phyloP scores from a whole-genome alignment of 2,797 vertebrate species.

The Picus viridis region DNA sequence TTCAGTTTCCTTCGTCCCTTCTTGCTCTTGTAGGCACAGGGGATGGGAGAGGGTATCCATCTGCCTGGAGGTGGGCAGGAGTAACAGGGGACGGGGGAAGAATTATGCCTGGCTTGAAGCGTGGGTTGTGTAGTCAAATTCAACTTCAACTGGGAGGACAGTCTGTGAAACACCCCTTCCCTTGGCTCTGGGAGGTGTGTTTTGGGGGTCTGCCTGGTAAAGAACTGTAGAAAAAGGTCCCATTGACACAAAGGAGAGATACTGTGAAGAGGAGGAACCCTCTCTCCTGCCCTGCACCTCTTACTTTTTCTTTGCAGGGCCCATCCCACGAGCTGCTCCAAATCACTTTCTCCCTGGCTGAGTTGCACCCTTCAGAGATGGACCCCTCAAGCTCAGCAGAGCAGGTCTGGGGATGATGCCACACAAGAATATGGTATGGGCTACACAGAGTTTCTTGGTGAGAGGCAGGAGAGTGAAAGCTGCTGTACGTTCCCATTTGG shows the following conservation, averaged over 20 bases:
- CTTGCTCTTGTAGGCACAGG: conserved; percentile 4
- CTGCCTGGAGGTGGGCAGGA: background rate
- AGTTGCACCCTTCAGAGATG: background rate
- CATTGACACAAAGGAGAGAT: background rate
- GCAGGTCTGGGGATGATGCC: background rate
- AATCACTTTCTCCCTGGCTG: background rate
- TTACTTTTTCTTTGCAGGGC: background rate
- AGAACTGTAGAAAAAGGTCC: background rate
- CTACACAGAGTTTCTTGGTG: background rate
- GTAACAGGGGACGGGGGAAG: background rate
- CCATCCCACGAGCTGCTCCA: background rate
- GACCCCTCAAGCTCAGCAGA: background rate
- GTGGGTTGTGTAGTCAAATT: background rate
- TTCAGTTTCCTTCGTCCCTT: conserved; percentile 13
- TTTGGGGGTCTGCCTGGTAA: background rate
- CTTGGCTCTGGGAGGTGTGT: background rate
- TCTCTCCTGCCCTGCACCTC: background rate
- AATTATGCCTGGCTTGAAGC: background rate
- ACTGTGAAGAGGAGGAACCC: conserved; percentile 24
- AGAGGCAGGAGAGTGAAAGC: background rate
- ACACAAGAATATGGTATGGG: background rate
- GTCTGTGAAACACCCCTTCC: background rate
- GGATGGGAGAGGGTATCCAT: background rate
- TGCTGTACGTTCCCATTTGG: background rate
- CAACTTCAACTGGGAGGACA: background rate